Evolutionary conservation across 2,113 vertebrate genomes (phyloP).

Genomic region (Procapra przewalskii): DNA sequence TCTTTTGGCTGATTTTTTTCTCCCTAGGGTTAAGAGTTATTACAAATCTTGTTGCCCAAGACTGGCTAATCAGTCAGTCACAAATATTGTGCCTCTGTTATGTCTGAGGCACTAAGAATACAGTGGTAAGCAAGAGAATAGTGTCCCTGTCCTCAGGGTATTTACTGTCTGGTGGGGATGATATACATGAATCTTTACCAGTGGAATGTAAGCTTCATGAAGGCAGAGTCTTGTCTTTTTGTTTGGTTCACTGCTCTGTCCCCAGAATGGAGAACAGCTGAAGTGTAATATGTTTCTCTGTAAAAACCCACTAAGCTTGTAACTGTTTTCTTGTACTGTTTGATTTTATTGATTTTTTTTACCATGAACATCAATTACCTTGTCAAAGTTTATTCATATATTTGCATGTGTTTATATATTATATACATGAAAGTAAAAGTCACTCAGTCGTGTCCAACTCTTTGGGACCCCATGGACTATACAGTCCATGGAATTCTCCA

Average conservation of each 20-base stretch:
- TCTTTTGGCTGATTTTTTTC: neutral
- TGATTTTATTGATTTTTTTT: neutral
- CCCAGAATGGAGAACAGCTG: neutral
- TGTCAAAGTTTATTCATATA: neutral
- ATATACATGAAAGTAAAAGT: neutral
- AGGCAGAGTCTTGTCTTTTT: neutral
- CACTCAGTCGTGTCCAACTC: neutral
- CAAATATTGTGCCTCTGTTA: neutral
- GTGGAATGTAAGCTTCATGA: neutral
- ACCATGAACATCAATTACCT: neutral
- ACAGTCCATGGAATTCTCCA: neutral
- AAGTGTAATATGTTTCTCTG: neutral
- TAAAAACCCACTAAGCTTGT: neutral
- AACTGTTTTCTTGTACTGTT: neutral
- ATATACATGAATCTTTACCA: neutral
- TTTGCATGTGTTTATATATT: neutral
- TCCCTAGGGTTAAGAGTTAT: neutral
- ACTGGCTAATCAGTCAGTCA: conserved; percentile 4
- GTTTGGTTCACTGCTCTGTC: conserved; percentile 16
- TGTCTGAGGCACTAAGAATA: neutral
- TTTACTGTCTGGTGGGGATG: neutral
- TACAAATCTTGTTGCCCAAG: neutral
- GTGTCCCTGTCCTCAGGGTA: neutral
- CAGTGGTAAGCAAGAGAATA: neutral
- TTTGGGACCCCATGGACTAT: neutral